Conservation (phyloP, 2,113 vertebrate species). For the Oryzias curvinotus region DNA sequence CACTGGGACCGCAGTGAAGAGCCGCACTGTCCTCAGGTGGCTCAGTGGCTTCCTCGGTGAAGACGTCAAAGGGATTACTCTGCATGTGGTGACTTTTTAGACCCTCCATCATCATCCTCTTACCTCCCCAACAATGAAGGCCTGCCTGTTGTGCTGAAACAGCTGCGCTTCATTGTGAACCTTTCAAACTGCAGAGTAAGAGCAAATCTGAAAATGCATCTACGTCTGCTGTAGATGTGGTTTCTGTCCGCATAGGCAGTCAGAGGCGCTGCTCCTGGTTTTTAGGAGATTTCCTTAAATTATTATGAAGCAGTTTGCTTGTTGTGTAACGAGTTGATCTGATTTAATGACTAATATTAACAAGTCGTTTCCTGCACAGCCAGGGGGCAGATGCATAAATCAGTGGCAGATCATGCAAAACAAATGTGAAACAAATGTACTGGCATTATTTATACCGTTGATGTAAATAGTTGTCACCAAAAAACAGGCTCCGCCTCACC, state of each 20-base stretch:
- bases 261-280: no score
- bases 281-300: no score
- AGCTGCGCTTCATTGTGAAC: constrained; percentile 54
- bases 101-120: constrained; percentile 59
- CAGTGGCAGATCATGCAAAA: no score
- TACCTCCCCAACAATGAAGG: constrained; percentile 57
- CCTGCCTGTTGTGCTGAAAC: constrained; percentile 63
- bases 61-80: constrained; percentile 38
- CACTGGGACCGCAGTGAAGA: neutral
- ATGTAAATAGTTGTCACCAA: no score
- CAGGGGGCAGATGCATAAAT: no score
- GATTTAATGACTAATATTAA: no score
- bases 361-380: no score
- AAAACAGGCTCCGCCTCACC: no score
- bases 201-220: constrained; percentile 48
- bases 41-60: constrained; percentile 16
- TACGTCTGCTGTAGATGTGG: constrained; percentile 16
- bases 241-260: neutral
- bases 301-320: no score
- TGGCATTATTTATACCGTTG: no score
- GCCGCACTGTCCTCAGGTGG: constrained; percentile 6
- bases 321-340: no score
- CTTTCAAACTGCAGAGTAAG: constrained; percentile 64
- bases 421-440: no score
- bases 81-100: constrained; percentile 55